A percentile compares a stretch with the other conserved stretches of the same genome.
Evolutionary conservation across 2,113 vertebrate genomes (phyloP).

Genomic region (Pardalotus punctatus): DNA sequence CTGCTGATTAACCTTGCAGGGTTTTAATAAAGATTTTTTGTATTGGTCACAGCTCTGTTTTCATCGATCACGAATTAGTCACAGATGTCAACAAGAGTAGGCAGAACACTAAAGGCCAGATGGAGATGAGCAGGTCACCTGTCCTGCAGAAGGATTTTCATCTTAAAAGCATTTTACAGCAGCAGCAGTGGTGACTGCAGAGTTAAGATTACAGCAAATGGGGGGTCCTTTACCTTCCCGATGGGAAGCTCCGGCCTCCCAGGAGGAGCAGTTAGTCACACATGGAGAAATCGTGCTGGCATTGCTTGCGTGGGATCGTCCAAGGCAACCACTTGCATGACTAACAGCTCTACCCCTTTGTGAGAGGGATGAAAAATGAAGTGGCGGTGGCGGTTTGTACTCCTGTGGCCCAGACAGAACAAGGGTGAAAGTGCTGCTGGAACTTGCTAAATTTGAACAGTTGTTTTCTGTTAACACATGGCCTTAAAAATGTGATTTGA

Average conservation of each 20-base stretch:
- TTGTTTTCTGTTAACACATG: conserved; percentile 47
- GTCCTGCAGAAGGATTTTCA: conserved; percentile 67
- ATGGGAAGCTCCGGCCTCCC: background rate
- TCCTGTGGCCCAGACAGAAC: background rate
- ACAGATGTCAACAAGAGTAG: conserved; percentile 68
- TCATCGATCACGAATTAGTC: conserved; percentile 70
- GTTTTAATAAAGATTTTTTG: conserved; percentile 62
- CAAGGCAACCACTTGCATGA: background rate
- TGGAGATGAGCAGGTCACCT: conserved; percentile 26
- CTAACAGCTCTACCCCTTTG: background rate
- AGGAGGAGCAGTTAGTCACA: background rate
- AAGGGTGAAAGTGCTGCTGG: conserved; percentile 22
- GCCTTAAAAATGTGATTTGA: conserved; percentile 15
- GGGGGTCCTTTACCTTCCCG: background rate
- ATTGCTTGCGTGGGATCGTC: background rate
- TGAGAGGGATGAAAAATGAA: background rate
- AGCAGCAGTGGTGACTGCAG: background rate
- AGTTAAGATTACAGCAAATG: background rate
- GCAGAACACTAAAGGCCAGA: conserved; percentile 65
- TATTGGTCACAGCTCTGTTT: conserved; percentile 65
- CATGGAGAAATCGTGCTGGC: background rate
- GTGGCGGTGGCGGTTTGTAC: background rate
- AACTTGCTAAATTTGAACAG: conserved; percentile 32
- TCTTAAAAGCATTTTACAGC: conserved; percentile 38
- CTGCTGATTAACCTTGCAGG: background rate